Percentiles rank a stretch among this genome's conserved stretches.
Conservation (phyloP, 2,888 invertebrate genomes). For the Pterostichus niger region DNA sequence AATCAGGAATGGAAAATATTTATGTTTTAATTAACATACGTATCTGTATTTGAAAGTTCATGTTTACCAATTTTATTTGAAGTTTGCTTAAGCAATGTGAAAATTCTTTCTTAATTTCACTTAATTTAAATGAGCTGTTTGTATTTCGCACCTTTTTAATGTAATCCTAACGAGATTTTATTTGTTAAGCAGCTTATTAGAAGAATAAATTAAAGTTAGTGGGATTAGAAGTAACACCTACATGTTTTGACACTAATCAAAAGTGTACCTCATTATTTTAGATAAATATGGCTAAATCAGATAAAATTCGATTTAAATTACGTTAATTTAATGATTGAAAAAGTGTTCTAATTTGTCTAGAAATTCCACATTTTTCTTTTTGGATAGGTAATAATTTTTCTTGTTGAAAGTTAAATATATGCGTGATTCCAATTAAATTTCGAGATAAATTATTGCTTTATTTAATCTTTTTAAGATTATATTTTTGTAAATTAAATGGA, state of each 20-base stretch:
- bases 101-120: constrained; percentile 40
- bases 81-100: constrained; percentile 12
- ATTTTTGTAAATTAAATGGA: too few relatives aligned
- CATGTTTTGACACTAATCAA: constrained; percentile 2
- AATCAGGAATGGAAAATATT: constrained; percentile 15
- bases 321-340: constrained; percentile 8
- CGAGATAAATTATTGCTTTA: too few relatives aligned
- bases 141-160: constrained; percentile 37
- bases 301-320: constrained; percentile 35
- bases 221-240: constrained; percentile 41
- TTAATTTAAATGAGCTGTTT: constrained; percentile 36
- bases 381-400: not conserved
- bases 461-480: too few relatives aligned
- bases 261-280: constrained; percentile 49
- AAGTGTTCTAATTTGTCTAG: constrained; percentile 36
- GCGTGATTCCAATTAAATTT: not conserved
- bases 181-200: constrained; percentile 42
- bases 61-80: constrained; percentile 6
- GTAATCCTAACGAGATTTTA: constrained; percentile 41
- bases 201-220: constrained; percentile 32
- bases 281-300: constrained; percentile 50
- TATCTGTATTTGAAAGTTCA: constrained; percentile 49
- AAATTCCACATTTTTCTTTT: not conserved
- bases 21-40: constrained; percentile 42
- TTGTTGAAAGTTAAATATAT: not conserved